Evolutionary conservation across 2,888 invertebrate genomes (phyloP).

Genomic region (Brachyopa scutellaris): DNA sequence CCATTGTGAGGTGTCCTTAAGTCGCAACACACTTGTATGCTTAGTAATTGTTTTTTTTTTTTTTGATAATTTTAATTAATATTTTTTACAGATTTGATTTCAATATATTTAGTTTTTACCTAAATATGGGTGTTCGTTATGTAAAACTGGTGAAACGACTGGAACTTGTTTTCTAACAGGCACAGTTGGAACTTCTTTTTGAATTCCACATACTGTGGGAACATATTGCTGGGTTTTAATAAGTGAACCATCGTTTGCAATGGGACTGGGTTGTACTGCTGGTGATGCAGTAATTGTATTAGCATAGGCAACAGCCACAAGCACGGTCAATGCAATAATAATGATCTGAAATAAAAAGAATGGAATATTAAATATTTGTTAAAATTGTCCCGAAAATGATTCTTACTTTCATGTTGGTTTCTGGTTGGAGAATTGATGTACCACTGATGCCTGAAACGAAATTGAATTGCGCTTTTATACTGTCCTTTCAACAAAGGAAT

Average conservation of each 20-base stretch:
- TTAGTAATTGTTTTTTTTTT: too few species aligned
- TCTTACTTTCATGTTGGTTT: background rate
- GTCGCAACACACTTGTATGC: too few species aligned
- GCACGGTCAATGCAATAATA: background rate
- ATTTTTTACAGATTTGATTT: too few species aligned
- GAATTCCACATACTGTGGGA: too few species aligned
- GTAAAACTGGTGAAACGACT: too few species aligned
- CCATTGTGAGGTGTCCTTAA: too few species aligned
- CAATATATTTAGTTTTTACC: too few species aligned
- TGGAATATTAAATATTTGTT: background rate
- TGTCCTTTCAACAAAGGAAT: background rate
- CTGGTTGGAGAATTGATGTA: background rate
- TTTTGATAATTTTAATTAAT: too few species aligned
- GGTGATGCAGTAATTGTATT: background rate
- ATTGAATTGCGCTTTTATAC: background rate
- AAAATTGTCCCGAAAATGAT: background rate
- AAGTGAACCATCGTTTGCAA: background rate
- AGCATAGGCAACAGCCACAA: background rate
- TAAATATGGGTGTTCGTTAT: too few species aligned
- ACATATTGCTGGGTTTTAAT: too few species aligned
- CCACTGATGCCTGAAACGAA: background rate
- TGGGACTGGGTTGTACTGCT: background rate
- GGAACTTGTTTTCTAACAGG: too few species aligned
- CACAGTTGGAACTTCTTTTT: too few species aligned
- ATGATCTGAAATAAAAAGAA: background rate